Evolutionary conservation across 2,113 vertebrate species (phyloP), one percentile per base, ranked within the genome.

Genomic region (Rhodinocichla rosea): DNA sequence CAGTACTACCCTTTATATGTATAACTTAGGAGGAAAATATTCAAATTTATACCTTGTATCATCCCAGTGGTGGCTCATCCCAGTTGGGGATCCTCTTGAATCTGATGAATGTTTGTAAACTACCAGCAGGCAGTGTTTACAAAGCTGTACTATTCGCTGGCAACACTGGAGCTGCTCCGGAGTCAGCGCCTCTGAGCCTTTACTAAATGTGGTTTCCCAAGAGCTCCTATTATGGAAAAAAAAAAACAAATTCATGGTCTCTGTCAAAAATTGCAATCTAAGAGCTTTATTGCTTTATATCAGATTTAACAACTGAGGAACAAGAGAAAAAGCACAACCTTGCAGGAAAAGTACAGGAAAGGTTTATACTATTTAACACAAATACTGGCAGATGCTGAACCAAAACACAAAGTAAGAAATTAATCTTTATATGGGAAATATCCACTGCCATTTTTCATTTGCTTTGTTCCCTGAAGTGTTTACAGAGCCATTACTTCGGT

Each of bases 101-200:
- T 99, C 99, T 2, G 97, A 97, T 37, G 99, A 98, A 45, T 99
- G 99, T 98, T 99, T 99, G 98, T 99, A 99, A 95, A 99, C 99
- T 80, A 99, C 98, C 73, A 99, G 97, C 95, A 99, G 98, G 96
- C 99, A 99, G 97, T 99, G 98, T 89, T 99, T 98, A 92, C 99
- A 99, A 89, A 99, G 99, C 97, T 99, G 99, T 22, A 99, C 99
- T 96, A 99, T 96, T 86, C 98, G 98, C 83, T 98, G 99, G 97
- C 99, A 99, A 95, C 99, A 99, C 83, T 99, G 99, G 94, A 99
- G 98, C 35, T 98, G 98, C 97, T 98, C 98, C 10, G 99, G 98
- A 37, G 98, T 99, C 95, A 99, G 97, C 87, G 98, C 93, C 93
- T 99, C 99, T 4, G 98, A 98, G 98, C 98, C 98, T 98, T 98